Conservation (phyloP, 53 echinoderm and acorn worm genomes). For the Mesocentrotus franciscanus region DNA sequence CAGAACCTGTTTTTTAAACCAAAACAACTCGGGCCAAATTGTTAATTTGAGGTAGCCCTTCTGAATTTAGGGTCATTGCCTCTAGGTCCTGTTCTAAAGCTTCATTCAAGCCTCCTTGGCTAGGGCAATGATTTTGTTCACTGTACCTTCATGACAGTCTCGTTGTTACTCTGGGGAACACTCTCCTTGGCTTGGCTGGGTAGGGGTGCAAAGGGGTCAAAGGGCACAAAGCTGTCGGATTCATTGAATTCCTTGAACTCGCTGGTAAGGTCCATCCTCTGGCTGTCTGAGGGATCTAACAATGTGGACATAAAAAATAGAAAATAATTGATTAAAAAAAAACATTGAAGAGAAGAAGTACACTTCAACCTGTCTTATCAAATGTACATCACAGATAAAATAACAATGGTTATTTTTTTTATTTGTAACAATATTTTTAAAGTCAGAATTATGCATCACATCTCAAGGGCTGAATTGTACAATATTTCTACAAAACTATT, state of each 20-base stretch:
- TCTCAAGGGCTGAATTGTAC: too few species aligned
- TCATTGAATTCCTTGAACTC: constrained; percentile 49
- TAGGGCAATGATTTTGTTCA: neutral
- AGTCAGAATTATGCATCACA: too few species aligned
- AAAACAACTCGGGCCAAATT: too few species aligned
- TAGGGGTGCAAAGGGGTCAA: constrained; percentile 62
- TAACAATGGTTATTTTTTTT: too few species aligned
- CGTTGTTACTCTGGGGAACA: neutral
- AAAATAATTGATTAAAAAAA: neutral
- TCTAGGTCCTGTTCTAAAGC: neutral
- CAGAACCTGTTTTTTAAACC: too few species aligned
- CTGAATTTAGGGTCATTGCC: neutral
- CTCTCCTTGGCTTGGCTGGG: constrained; percentile 39
- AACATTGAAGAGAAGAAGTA: neutral
- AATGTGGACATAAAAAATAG: neutral
- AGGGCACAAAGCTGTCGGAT: constrained; percentile 64
- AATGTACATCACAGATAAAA: neutral
- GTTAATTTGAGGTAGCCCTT: neutral
- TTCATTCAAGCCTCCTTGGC: neutral
- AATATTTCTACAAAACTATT: too few species aligned
- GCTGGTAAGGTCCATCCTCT: constrained; percentile 59
- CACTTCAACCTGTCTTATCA: neutral
- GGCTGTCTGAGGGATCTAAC: constrained; percentile 50
- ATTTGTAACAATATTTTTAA: too few species aligned
- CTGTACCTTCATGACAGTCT: constrained; percentile 43